Base-by-base conservation (phyloP, 2,888 invertebrate genomes). In the Tipula lateralis region DNA sequence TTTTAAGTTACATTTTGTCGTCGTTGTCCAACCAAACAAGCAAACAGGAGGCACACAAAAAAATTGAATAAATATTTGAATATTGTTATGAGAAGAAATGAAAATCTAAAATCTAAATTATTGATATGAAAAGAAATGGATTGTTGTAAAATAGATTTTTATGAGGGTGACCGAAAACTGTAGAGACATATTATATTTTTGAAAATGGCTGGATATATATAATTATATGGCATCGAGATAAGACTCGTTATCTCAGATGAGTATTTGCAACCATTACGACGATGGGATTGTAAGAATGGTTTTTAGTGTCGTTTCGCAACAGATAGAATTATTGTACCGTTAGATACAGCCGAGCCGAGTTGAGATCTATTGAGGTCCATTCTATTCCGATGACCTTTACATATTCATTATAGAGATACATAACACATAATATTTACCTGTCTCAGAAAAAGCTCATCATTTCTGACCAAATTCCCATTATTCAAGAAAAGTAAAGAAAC, bases 51-150 rank as follows among this genome's bases (percentile, higher is more conserved):
- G n/a, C n/a, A n/a, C n/a, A 50, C 4, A 50, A 50, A 66, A 66
- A 66, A 66, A 24, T 66, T 66, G 66, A 50, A 50, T 50, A 50
- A 50, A 50, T 50, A 50, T 50, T 50, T 50, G 44, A 66, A 66
- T 66, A 66, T 66, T 66, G 66, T 66, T 66, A 66, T 24, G 66
- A 66, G 66, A 66, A 19, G 66, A 66, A 66, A 66, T 66, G 66
- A 24, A 24, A 66, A 24, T 24, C 66, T 66, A 66, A 66, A n/a
- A 66, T 24, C 24, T 66, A 66, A 66, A 66, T 66, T 66, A 66
- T 66, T 66, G 66, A 66, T 66, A 66, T 66, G 66, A 66, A 66
- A 66, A 19, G 24, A 66, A 66, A 66, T 24, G 24, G 13, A 66
- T 66, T 66, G 66, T 66, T 66, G 66, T 24, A 66, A 66, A 66